Conservation (phyloP, 1,140 invertebrate genomes). For the Heliconius hewitsoni region DNA sequence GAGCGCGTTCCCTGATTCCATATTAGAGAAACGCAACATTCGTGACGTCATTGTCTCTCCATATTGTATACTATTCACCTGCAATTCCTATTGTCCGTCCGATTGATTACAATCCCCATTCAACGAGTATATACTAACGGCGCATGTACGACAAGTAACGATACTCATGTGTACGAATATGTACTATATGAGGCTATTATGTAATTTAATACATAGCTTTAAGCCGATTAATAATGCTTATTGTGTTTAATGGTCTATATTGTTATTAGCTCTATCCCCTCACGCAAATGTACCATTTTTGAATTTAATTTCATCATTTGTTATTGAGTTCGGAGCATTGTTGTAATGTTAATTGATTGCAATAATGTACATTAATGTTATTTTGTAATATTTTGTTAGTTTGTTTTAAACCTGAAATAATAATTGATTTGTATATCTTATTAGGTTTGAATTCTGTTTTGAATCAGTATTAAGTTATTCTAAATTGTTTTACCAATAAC, state of each 20-base stretch:
- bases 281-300: conserved; percentile 32
- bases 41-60: conserved; percentile 54
- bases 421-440: conserved; percentile 26
- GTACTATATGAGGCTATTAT: conserved; percentile 31
- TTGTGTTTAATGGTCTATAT: conserved; percentile 49
- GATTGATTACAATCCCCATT: conserved; percentile 63
- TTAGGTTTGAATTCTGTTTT: neutral
- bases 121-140: conserved; percentile 47
- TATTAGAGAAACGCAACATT: conserved; percentile 46
- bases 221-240: conserved; percentile 63
- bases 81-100: conserved; percentile 54
- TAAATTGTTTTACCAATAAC: neutral
- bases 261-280: conserved; percentile 27
- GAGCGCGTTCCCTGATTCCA: conserved; percentile 47
- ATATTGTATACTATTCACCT: conserved; percentile 47
- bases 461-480: neutral
- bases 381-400: conserved; percentile 21
- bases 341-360: conserved; percentile 33
- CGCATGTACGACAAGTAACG: conserved; percentile 21
- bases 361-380: conserved; percentile 36
- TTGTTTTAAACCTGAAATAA: conserved; percentile 29
- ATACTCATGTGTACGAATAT: neutral
- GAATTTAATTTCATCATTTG: conserved; percentile 34
- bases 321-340: neutral
- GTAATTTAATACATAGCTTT: conserved; percentile 49